Evolutionary conservation across 2,888 invertebrate species (phyloP).

Genomic region (Lepas anatifera): DNA sequence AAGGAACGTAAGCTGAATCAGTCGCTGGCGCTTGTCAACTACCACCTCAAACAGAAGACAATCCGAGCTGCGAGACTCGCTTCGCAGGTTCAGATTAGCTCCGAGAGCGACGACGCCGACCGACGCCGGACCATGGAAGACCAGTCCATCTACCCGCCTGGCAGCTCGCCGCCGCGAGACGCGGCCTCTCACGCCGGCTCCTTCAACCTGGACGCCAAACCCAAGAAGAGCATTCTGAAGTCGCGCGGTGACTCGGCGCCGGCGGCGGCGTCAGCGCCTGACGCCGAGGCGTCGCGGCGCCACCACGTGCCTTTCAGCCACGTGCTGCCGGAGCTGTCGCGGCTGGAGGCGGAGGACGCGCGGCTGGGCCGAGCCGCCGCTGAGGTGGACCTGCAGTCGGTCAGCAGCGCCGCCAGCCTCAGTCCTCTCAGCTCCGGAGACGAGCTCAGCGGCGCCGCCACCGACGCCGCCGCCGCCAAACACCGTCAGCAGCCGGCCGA

Average conservation of each 20-base stretch:
- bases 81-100: no score
- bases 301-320: background rate
- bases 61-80: no score
- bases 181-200: no score
- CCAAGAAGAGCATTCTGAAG: constrained; percentile 6
- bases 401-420: constrained; percentile 6
- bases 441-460: background rate
- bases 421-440: background rate
- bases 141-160: no score
- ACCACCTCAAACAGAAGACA: no score
- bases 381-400: background rate
- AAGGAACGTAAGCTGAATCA: no score
- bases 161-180: no score
- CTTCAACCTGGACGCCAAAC: no score
- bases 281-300: background rate
- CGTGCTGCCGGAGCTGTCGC: background rate
- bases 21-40: no score
- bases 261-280: background rate
- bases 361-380: background rate
- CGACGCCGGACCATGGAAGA: no score
- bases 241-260: background rate
- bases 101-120: no score
- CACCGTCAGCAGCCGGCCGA: background rate
- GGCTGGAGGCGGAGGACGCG: background rate
- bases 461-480: background rate